Evolutionary conservation across 2,113 vertebrate genomes (phyloP).

Genomic region (Sminthopsis crassicaudata): DNA sequence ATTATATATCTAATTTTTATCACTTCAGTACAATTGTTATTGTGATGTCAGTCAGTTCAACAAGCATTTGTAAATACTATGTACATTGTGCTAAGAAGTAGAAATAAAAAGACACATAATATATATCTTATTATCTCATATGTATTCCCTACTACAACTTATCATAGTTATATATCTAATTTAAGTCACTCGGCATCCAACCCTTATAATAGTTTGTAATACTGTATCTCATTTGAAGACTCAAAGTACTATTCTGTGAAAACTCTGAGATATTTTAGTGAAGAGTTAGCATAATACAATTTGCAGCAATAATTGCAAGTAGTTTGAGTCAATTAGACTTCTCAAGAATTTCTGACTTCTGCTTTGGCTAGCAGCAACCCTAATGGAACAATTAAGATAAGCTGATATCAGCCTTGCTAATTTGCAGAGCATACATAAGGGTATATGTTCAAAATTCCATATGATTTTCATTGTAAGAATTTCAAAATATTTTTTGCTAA

Average conservation of each 20-base stretch:
- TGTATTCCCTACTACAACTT: neutral
- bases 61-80: neutral
- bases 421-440: slow-evolving; percentile 77
- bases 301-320: slow-evolving; percentile 83
- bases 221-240: slow-evolving; percentile 18
- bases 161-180: neutral
- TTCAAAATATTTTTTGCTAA: slow-evolving; percentile 55
- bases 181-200: neutral
- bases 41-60: neutral
- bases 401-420: slow-evolving; percentile 84
- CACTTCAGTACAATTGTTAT: neutral
- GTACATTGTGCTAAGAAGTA: neutral
- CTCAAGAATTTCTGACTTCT: slow-evolving; percentile 82
- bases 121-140: neutral
- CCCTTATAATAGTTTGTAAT: neutral
- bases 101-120: neutral
- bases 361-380: slow-evolving; percentile 80
- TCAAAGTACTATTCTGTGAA: neutral
- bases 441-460: slow-evolving; percentile 70
- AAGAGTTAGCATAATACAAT: slow-evolving; percentile 81
- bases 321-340: slow-evolving; percentile 84
- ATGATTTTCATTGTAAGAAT: slow-evolving; percentile 3
- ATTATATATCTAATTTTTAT: neutral
- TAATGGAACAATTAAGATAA: slow-evolving; percentile 85
- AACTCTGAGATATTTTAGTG: slow-evolving; percentile 64